Percentiles rank a stretch among this genome's conserved stretches.
Evolutionary conservation across 1,140 invertebrate species (phyloP).

Genomic region (Helicoverpa armigera): DNA sequence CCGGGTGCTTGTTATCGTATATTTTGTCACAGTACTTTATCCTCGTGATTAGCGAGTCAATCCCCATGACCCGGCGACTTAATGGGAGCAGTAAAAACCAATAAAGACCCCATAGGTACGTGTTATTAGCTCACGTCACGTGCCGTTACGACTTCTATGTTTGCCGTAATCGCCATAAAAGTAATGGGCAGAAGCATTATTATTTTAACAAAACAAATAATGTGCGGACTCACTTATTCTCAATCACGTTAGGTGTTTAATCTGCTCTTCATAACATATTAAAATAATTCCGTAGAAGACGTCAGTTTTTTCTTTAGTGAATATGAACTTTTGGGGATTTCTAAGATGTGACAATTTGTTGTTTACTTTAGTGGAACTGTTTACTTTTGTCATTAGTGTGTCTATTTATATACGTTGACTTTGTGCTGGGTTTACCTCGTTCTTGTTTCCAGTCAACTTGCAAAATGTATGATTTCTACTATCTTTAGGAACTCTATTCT

Average conservation of each 20-base stretch:
- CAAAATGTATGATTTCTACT: no score
- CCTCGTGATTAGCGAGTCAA: slow-evolving; percentile 52
- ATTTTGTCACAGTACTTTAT: slow-evolving; percentile 45
- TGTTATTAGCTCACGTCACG: slow-evolving; percentile 28
- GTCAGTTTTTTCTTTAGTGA: not conserved
- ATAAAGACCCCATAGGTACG: slow-evolving; percentile 48
- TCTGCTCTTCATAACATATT: not conserved
- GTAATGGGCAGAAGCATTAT: slow-evolving; percentile 35
- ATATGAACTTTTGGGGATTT: slow-evolving; percentile 1
- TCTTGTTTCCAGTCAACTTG: no score
- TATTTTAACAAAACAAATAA: slow-evolving; percentile 3
- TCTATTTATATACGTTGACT: not conserved
- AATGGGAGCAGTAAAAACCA: slow-evolving; percentile 53
- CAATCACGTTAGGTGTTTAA: not conserved
- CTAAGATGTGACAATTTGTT: not conserved
- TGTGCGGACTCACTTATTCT: not conserved
- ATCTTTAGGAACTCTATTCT: no score
- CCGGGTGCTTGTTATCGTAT: slow-evolving; percentile 45
- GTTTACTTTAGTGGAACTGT: not conserved
- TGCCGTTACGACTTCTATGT: slow-evolving; percentile 36
- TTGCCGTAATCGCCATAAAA: slow-evolving; percentile 40
- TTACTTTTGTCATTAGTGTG: not conserved
- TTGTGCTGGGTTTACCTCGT: no score
- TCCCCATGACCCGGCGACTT: slow-evolving; percentile 51
- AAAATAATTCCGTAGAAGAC: no score